Evolutionary conservation across 2,797 vertebrate genomes (phyloP), one percentile per base, ranked within the genome.

Genomic region (Enteromius treurensis): DNA sequence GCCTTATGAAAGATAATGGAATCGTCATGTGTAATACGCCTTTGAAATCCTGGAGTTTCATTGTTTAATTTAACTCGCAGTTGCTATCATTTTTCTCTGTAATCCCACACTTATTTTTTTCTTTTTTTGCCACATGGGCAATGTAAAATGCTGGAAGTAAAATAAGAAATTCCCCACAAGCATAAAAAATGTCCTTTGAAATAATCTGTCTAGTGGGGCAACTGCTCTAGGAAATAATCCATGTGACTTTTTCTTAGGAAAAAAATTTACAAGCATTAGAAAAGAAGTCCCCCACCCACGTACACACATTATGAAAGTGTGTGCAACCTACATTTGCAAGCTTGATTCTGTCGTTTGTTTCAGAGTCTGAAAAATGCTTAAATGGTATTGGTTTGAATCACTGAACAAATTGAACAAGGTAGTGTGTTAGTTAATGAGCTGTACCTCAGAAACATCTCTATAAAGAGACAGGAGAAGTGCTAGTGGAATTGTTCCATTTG

Each of bases 1-100:
- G 88, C 75, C 79, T 91, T 53, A 88, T 88, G 89, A 87, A 89
- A 83, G 88, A 93, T 88, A 89, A 89, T 91, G 83, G 89, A 90
- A 84, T 86, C 51, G 85, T 77, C 8, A 79, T 77, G 85, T 82
- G 90, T 55, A 53, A 64, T 26, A 55, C 10, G 60, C 60, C 55
- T 88, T 80, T 88, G 82, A 88, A 86, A 69, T 68, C 86, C 58
- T 68, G 60, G 85, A 55, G 37, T 51, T 14, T 0, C 53, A 77
- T 53, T 55, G 23, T 79, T 88, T 80, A 60, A 86, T 79, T 76
- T 77, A 60, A 67, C 29, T 55, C 4, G 17, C 49, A 8, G n/a
- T 40, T 40, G 19, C 32, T 67, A 47, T 34, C 19, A 17, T 67
- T 84, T 47, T 53, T 19, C 47, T 45, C 23, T 79, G 32, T 53